These are phyloP conservation scores for Oreotrochilus melanogaster DNA, from an alignment of 2,113 vertebrate genomes.

Conservation along the genomic window DNA sequence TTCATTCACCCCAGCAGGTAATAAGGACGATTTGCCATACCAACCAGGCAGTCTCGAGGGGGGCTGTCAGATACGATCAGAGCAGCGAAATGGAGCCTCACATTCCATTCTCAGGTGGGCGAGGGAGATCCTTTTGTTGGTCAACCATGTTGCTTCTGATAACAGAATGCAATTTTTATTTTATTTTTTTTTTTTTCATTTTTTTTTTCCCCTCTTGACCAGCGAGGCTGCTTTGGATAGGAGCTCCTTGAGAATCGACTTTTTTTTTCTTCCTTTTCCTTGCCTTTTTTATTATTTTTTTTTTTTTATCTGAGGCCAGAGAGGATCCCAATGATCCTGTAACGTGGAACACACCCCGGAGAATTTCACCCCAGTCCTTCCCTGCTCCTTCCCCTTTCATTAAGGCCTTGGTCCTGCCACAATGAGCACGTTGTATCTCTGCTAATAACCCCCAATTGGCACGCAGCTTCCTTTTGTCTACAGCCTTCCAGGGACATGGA, in stretches of 20 bases:
- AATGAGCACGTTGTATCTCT: neutral
- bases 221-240: neutral
- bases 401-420: neutral
- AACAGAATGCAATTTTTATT: constrained; percentile 61
- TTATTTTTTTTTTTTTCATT: neutral
- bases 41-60: constrained; percentile 81
- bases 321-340: neutral
- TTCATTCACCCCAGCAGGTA: constrained; percentile 96
- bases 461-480: constrained; percentile 51
- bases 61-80: constrained; percentile 78
- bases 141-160: constrained; percentile 62
- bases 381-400: constrained; percentile 6
- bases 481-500: neutral
- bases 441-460: constrained; percentile 36
- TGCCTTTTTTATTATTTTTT: too few species aligned
- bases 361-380: neutral
- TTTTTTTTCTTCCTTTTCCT: neutral
- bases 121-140: constrained; percentile 72
- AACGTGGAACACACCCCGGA: neutral
- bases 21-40: constrained; percentile 89
- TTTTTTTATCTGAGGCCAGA: rapidly evolving
- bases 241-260: neutral
- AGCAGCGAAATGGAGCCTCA: constrained; percentile 71
- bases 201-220: neutral
- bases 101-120: constrained; percentile 87